Evolutionary conservation across 2,113 vertebrate genomes (phyloP), one percentile per base, ranked within the genome.

Genomic region (rabbit (Oryctolagus cuniculus)): DNA sequence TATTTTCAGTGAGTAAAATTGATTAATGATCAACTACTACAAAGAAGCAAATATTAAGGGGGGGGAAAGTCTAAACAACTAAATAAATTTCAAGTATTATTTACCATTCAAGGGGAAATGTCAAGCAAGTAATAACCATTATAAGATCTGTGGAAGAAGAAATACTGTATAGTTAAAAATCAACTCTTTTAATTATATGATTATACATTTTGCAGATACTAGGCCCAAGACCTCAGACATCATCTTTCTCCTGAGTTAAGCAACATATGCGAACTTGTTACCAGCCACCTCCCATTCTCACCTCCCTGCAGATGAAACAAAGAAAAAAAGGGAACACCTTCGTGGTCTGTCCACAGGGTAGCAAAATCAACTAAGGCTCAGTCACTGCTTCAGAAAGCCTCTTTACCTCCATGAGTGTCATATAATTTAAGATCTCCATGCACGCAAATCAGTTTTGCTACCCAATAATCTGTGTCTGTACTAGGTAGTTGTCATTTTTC

Each of bases 21-120:
- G 49, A 36, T 82, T 96, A 25, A 72, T 21, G 10, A 87, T 92
- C 63, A 85, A 73, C 72, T 2, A 74, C 4, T 85, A 44, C 49
- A 73, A 78, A 75, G 34, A 86, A 75, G 4, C 21, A 93, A 66
- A 85, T 82, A 66, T 72, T 74, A 74, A 6, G 6, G 7, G 27
- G 15, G 22, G 51, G 31, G 70, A 66, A 1, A 81, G 19, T 2
- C 19, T 73, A 89, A 44, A 27, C 36, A 29, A 86, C 44, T 81
- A 78, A 73, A 70, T 36, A 64, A 55, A 74, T 3, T 80, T 6
- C 77, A 8, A 82, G 82, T 81, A 64, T 17, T 15, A 61, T 61
- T 85, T 61, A 51, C 73, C 64, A 74, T 66, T 81, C 17, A 85
- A 53, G 15, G 9, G 17, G 11, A 49, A 36, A 72, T 55, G 27